A percentile compares a stretch with the other conserved stretches of the same genome.
phyloP scores from a whole-genome alignment of 2,797 vertebrate species.

The Novumbra hubbsi region DNA sequence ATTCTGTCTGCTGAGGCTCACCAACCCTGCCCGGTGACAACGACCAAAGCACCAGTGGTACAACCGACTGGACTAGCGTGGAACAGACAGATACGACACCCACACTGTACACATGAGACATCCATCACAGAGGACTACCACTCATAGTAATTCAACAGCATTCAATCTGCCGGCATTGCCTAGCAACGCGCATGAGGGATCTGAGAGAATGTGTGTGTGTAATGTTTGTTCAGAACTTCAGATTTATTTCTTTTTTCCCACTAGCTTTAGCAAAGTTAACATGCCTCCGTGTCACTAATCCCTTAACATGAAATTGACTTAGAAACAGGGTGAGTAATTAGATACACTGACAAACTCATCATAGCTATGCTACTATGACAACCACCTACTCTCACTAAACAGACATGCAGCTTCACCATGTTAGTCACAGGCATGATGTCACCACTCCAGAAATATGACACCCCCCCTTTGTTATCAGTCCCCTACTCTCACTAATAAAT shows the following conservation, averaged over 20 bases:
- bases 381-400: neutral
- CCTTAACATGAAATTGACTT: too few relatives aligned
- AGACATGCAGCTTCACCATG: neutral
- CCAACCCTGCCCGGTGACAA: conserved; percentile 24
- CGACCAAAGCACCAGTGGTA: neutral
- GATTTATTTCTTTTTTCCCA: too few relatives aligned
- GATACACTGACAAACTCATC: neutral
- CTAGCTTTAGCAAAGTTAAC: too few relatives aligned
- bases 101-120: neutral
- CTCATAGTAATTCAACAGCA: neutral
- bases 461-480: conserved; percentile 34
- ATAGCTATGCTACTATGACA: conserved; percentile 4
- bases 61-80: neutral
- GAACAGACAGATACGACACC: neutral
- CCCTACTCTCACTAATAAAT: conserved; percentile 45
- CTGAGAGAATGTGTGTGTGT: too few relatives aligned
- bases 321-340: neutral
- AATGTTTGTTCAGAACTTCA: too few relatives aligned
- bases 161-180: neutral
- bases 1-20: conserved; percentile 47
- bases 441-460: conserved; percentile 48
- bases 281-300: too few relatives aligned
- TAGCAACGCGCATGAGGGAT: neutral
- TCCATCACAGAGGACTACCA: neutral
- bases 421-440: conserved; percentile 39